Base-by-base conservation (phyloP, 2,113 vertebrate genomes). In the Polypterus bichir region DNA sequence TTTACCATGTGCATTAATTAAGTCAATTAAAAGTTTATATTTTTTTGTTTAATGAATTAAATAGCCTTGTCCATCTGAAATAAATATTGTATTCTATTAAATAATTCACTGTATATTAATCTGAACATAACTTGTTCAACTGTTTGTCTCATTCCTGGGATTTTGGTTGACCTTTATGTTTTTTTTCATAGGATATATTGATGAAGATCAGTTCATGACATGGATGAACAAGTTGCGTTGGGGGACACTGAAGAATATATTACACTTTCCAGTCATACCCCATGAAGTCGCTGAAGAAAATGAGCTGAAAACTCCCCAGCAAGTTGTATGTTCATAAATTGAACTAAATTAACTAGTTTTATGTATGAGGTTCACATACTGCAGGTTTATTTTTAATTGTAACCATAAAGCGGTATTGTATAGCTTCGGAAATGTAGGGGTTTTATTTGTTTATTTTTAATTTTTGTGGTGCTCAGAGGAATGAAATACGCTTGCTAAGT, bases 141-240 rank as follows among this genome's bases (percentile, higher is more conserved):
- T 27, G 27, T 27, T 27, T 27, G 27, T 27, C 27, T 27, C 27
- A 27, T 27, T 27, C 27, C 27, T 27, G 27, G 27, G 27, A 27
- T 27, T 27, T 27, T 27, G 27, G 27, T 27, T 57, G 48, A 59
- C 56, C 53, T 56, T n/a, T 44, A 27, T 27, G 59, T 51, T 48
- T 57, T 11, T 9, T 27, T 47, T 57, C 10, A 60, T 27, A 56
- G 53, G 51, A 44, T 57, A 49, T 61, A 65, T 61, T 65, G 59
- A 61, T 61, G 54, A 48, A 9, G 44, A 48, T 45, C 48, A 57
- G 7, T 65, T 55, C 48, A 60, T 55, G 47, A 7, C 4, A 27
- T 62, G 61, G 61, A 46, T 62, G 51, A 44, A 54, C 8, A 62
- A 49, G 46, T 46, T 62, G 4, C 52, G 44, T 2, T 7, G 5